A percentile compares a stretch with the other conserved stretches of the same genome.
These are phyloP conservation scores for Pangasius mekongensis DNA, from an alignment of 2,797 vertebrate species.

Conservation along the genomic window DNA sequence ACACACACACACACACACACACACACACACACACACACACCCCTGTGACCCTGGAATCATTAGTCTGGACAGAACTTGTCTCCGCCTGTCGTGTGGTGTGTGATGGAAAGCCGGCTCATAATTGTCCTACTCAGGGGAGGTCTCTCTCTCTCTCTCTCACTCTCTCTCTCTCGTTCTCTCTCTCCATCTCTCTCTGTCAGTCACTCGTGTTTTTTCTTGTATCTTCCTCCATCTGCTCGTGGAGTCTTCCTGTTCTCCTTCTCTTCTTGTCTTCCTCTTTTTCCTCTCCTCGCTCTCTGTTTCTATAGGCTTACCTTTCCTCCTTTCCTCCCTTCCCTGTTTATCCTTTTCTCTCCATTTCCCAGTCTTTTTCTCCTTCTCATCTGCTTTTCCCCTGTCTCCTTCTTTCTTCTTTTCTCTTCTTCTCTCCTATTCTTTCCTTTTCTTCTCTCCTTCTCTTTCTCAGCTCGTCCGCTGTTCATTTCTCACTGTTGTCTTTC, in stretches of 20 bases:
- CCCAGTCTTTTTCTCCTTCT: neutral
- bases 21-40: constrained; percentile 2
- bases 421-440: neutral
- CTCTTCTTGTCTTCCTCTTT: neutral
- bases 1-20: no score
- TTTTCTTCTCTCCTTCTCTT: neutral
- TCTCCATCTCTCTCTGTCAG: neutral
- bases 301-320: neutral
- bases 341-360: neutral
- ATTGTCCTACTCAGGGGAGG: constrained; percentile 65
- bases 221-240: neutral
- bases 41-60: constrained; percentile 42
- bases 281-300: neutral
- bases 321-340: constrained; percentile 37
- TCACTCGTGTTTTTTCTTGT: neutral
- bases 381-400: neutral
- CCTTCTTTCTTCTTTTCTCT: no score
- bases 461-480: neutral
- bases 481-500: neutral
- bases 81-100: constrained; percentile 69
- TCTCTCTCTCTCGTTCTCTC: neutral
- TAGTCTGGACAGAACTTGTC: constrained; percentile 81
- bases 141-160: neutral
- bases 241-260: neutral
- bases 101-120: constrained; percentile 80